Evolutionary conservation across 2,113 vertebrate species (phyloP).

Genomic region (Neopipo cinnamomea): DNA sequence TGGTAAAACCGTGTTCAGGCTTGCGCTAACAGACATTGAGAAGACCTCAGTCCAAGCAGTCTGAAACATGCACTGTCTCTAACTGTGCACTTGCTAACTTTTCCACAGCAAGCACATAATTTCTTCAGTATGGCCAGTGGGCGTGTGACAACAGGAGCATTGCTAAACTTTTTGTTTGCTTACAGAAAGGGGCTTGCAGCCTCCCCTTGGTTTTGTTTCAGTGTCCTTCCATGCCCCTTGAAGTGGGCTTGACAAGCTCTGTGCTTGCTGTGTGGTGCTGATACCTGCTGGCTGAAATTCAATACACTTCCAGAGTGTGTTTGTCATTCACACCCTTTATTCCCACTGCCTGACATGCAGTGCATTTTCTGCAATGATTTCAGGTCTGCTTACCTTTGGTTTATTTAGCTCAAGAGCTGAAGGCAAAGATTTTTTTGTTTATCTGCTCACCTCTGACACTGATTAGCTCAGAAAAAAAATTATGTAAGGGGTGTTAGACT

Average conservation of each 20-base stretch:
- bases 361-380: background rate
- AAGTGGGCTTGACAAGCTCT: background rate
- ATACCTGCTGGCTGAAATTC: background rate
- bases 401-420: background rate
- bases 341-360: background rate
- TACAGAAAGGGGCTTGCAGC: background rate
- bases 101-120: background rate
- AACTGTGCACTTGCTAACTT: background rate
- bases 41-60: background rate
- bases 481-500: background rate
- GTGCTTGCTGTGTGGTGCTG: background rate
- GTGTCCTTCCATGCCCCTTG: background rate
- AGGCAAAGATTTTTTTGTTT: background rate
- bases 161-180: background rate
- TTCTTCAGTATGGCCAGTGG: background rate
- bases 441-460: background rate
- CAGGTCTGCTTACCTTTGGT: background rate
- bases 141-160: background rate
- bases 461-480: background rate
- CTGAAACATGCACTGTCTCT: background rate
- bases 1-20: rapidly evolving
- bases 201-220: background rate
- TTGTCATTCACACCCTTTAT: background rate
- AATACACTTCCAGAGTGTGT: background rate
- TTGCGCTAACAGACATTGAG: background rate